Evolutionary conservation across 2,113 vertebrate species (phyloP).

Genomic region (Nyctereutes procyonoides): DNA sequence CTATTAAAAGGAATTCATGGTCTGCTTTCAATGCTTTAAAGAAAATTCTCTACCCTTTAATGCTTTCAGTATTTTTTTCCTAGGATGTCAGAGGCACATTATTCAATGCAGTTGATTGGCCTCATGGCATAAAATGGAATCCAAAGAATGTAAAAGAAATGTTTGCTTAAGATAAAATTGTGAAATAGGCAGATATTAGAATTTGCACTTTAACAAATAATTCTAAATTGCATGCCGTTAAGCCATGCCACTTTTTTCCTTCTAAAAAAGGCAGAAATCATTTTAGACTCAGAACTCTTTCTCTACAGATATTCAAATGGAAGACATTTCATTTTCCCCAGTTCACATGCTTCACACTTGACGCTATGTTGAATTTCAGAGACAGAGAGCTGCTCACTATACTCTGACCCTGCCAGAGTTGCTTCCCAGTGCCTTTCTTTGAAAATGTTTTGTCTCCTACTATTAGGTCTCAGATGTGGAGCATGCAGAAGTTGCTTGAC

Average conservation of each 20-base stretch:
- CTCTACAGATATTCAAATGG: background rate
- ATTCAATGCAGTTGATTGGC: background rate
- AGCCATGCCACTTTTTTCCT: background rate
- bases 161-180: constrained; percentile 8
- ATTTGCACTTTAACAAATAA: constrained; percentile 24
- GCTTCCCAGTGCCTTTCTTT: background rate
- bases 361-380: background rate
- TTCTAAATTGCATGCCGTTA: constrained; percentile 13
- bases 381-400: background rate
- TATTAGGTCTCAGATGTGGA: background rate
- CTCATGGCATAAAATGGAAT: background rate
- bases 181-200: constrained; percentile 8
- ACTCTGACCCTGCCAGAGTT: background rate
- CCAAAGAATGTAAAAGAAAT: constrained; percentile 17
- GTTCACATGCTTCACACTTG: background rate
- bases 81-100: background rate
- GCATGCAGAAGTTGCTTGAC: background rate
- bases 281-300: background rate
- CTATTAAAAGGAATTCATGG: background rate
- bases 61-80: background rate
- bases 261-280: background rate
- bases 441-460: background rate
- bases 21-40: background rate
- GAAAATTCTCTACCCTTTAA: background rate
- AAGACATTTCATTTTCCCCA: background rate